Conservation (phyloP, 2,888 invertebrate species). For the Drosophila infuscata region DNA sequence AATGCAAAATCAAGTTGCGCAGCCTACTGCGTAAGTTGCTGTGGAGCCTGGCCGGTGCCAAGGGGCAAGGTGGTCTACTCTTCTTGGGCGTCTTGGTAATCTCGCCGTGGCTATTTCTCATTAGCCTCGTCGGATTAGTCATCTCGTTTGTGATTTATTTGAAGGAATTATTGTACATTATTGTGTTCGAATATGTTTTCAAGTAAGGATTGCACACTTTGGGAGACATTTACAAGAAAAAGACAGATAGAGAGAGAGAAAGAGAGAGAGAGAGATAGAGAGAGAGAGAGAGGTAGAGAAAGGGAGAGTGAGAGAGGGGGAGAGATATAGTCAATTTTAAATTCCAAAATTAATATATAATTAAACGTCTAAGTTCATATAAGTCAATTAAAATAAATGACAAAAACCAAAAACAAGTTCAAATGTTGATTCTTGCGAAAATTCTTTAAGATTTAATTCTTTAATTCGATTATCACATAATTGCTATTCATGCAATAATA, state of each 20-base stretch:
- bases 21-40: constrained; percentile 62
- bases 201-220: background rate
- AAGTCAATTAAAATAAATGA: too few species aligned
- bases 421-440: background rate
- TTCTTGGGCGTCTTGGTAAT: constrained; percentile 60
- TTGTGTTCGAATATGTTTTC: constrained; percentile 6
- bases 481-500: too few species aligned
- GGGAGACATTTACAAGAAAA: background rate
- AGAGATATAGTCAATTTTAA: background rate
- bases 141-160: constrained; percentile 42
- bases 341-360: background rate
- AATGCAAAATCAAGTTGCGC: constrained; percentile 59
- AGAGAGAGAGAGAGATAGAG: background rate
- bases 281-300: background rate
- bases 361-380: background rate
- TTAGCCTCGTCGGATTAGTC: constrained; percentile 66
- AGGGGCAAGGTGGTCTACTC: constrained; percentile 63
- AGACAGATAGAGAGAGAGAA: background rate
- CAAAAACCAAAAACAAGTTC: background rate
- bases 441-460: background rate
- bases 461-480: background rate
- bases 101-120: constrained; percentile 66
- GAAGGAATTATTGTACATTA: constrained; percentile 18
- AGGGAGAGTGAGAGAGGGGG: background rate
- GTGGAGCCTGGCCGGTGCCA: constrained; percentile 78